phyloP scores from a whole-genome alignment of 2,113 vertebrate genomes.

The Eretmochelys imbricata region DNA sequence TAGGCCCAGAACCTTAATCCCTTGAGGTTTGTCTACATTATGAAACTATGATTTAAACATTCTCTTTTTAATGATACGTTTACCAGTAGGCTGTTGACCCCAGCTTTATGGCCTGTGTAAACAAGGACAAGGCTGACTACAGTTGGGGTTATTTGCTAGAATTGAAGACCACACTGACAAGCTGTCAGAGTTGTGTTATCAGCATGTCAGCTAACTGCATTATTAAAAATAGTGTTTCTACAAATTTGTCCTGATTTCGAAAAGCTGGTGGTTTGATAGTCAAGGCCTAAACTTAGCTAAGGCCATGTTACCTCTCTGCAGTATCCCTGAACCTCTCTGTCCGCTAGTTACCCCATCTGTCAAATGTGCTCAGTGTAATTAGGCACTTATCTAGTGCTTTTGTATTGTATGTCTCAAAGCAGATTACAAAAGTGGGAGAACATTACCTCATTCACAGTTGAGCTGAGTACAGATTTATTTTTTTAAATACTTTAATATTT shows the following conservation, averaged over 20 bases:
- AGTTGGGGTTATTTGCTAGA: neutral
- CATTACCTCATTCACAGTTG: neutral
- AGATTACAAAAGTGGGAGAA: neutral
- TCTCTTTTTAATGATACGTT: neutral
- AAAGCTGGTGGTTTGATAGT: neutral
- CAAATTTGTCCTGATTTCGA: neutral
- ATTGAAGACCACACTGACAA: too few species aligned
- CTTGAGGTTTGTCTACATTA: neutral
- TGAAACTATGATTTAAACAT: neutral
- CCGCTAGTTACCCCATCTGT: neutral
- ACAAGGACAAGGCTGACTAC: neutral
- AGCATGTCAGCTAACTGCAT: neutral
- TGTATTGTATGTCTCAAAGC: neutral
- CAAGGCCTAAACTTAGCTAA: neutral
- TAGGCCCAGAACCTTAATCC: neutral
- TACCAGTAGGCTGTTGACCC: neutral
- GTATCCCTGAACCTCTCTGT: neutral
- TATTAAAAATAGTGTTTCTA: neutral
- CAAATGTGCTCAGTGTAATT: neutral
- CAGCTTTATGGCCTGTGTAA: neutral
- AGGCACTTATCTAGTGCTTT: neutral
- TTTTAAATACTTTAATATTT: neutral
- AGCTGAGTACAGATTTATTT: neutral
- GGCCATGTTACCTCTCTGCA: neutral
- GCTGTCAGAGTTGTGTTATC: too few species aligned